Percentiles rank a stretch among this genome's conserved stretches.
phyloP scores from a whole-genome alignment of 2,113 vertebrate genomes.

The Melospiza melodia region DNA sequence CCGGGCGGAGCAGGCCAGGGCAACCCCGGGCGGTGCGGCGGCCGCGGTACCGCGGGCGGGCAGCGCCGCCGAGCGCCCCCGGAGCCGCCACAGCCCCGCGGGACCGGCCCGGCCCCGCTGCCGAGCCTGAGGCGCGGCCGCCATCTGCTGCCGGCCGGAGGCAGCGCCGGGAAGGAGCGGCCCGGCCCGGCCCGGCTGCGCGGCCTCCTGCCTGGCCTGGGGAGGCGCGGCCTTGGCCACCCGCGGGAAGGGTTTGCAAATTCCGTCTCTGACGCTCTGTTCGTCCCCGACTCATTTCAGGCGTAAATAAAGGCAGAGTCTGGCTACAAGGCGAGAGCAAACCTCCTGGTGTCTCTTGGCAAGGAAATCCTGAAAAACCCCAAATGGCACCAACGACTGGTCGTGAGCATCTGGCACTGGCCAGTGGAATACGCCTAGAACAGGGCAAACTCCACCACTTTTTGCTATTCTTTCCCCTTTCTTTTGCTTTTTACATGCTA shows the following conservation, averaged over 20 bases:
- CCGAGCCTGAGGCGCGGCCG: constrained; percentile 43
- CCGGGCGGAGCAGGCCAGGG: too few relatives aligned
- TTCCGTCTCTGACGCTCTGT: not conserved
- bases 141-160: constrained; percentile 50
- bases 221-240: not conserved
- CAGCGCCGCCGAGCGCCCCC: constrained; percentile 31
- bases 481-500: not conserved
- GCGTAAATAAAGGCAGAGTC: not conserved
- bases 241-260: not conserved
- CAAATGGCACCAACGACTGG: too few relatives aligned
- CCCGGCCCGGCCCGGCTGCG: not conserved
- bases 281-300: not conserved
- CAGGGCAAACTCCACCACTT: not conserved
- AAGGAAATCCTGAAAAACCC: not conserved
- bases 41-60: not conserved
- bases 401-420: not conserved
- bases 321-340: not conserved
- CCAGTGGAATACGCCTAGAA: not conserved
- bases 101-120: not conserved
- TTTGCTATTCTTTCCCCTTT: not conserved
- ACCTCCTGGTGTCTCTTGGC: not conserved
- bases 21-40: not conserved
- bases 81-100: not conserved
- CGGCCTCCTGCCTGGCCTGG: not conserved
- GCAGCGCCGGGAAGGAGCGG: not conserved